Conservation (phyloP, 2,888 invertebrate genomes). For the Metalampra italica region DNA sequence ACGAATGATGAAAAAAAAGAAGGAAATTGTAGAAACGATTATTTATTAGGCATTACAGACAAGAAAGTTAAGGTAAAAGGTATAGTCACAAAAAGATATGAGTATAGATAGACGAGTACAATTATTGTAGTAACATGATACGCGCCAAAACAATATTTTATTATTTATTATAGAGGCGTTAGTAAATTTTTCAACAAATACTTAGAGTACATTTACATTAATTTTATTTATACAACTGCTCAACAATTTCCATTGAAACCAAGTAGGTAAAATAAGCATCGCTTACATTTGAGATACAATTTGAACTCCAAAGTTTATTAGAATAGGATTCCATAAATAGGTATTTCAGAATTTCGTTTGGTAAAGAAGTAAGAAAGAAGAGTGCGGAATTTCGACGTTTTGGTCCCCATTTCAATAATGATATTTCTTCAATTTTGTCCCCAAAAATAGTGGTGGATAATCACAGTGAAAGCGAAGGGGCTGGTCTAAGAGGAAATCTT, state of each 20-base stretch:
- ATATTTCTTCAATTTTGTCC: conserved; percentile 22
- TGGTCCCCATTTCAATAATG: conserved; percentile 52
- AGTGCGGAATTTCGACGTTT: conserved; percentile 32
- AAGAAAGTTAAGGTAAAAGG: conserved; percentile 22
- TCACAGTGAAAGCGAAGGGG: conserved; percentile 3
- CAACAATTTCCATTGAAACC: neutral
- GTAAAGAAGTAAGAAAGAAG: conserved; percentile 20
- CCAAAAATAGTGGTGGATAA: conserved; percentile 1
- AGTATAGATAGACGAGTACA: conserved; percentile 20
- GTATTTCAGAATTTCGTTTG: neutral
- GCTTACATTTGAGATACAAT: neutral
- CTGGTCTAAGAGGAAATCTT: conserved; percentile 5
- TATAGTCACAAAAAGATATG: conserved; percentile 30
- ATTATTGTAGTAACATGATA: conserved; percentile 5
- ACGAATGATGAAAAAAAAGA: neutral
- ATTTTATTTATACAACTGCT: neutral
- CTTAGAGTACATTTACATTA: conserved; percentile 4
- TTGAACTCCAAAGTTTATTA: neutral
- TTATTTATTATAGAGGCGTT: neutral
- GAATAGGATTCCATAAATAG: conserved; percentile 1
- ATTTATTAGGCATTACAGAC: conserved; percentile 30
- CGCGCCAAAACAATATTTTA: conserved; percentile 13
- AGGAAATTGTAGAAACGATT: conserved; percentile 25
- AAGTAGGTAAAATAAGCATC: neutral
- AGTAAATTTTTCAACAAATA: conserved; percentile 1